Conservation (phyloP, 1,140 invertebrate species). For the Drosophila jambulina region DNA sequence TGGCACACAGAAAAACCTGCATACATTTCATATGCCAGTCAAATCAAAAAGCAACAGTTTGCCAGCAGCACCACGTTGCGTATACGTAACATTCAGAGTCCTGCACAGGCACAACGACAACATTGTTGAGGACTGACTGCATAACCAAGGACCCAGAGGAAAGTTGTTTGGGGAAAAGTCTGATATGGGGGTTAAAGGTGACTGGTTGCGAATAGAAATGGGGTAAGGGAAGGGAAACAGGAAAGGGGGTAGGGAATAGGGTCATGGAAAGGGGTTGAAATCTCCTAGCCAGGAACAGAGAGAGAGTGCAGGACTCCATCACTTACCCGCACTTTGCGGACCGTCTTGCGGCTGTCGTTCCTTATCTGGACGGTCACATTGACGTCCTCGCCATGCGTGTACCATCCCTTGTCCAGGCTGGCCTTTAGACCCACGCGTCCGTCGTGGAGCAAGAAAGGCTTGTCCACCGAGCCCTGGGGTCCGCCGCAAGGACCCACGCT, state of each 20-base stretch:
- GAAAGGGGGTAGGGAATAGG: too few species aligned
- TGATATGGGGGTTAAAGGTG: neutral
- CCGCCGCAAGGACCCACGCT: conserved; percentile 72
- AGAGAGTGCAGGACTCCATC: neutral
- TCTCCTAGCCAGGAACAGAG: too few species aligned
- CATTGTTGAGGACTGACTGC: conserved; percentile 5
- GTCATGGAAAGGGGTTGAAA: too few species aligned
- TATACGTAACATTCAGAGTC: conserved; percentile 38
- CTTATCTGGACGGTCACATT: conserved; percentile 94
- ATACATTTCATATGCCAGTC: neutral
- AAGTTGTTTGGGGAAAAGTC: too few species aligned
- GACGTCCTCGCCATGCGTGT: conserved; percentile 97
- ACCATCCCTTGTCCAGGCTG: conserved; percentile 96
- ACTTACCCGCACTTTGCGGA: conserved; percentile 95
- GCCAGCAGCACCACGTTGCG: conserved; percentile 14
- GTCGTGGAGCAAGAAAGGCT: conserved; percentile 88
- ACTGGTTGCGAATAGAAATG: neutral
- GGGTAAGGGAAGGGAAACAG: neutral
- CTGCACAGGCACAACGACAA: neutral
- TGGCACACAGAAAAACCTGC: neutral
- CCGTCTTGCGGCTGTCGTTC: conserved; percentile 98
- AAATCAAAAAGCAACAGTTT: conserved; percentile 51
- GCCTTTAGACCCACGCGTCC: conserved; percentile 93
- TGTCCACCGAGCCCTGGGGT: conserved; percentile 86
- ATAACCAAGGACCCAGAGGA: neutral